These are phyloP conservation scores for Peromyscus aztecus DNA, from an alignment of 2,797 vertebrate genomes.

Conservation along the genomic window DNA sequence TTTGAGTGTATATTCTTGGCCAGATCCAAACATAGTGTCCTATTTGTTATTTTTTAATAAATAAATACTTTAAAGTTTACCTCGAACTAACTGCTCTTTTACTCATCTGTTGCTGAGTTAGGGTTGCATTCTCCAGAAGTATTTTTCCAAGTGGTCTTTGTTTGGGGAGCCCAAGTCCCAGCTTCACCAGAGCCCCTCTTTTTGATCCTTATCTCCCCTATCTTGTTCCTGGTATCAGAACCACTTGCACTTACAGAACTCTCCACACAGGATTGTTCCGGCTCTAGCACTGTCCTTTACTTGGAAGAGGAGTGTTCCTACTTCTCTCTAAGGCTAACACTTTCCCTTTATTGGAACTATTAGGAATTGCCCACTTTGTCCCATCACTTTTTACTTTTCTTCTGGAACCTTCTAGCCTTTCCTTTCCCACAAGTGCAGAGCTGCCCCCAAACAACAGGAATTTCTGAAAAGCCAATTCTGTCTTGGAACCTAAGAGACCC, in stretches of 20 bases:
- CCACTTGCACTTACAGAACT: not conserved
- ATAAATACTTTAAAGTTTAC: not conserved
- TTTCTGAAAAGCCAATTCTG: not conserved
- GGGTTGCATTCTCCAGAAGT: not conserved
- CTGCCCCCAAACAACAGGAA: not conserved
- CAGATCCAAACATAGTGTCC: not conserved
- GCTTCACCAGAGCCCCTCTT: not conserved
- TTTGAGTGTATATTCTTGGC: not conserved
- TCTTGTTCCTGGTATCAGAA: not conserved
- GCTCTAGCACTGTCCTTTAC: not conserved
- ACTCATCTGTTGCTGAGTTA: not conserved
- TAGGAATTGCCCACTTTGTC: not conserved
- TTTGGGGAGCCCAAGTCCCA: not conserved
- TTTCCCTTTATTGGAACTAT: not conserved
- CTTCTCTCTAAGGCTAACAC: not conserved
- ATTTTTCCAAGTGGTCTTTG: not conserved
- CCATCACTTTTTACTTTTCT: not conserved
- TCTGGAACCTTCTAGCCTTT: not conserved
- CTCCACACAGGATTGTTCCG: not conserved
- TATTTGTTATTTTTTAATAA: not conserved
- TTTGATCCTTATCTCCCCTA: not conserved
- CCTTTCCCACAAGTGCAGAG: not conserved
- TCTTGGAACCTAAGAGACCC: constrained; percentile 8
- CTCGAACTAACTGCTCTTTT: not conserved
- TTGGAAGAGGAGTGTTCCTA: not conserved